phyloP scores from a whole-genome alignment of 2,888 invertebrate species.

The Acholoe squamosa region DNA sequence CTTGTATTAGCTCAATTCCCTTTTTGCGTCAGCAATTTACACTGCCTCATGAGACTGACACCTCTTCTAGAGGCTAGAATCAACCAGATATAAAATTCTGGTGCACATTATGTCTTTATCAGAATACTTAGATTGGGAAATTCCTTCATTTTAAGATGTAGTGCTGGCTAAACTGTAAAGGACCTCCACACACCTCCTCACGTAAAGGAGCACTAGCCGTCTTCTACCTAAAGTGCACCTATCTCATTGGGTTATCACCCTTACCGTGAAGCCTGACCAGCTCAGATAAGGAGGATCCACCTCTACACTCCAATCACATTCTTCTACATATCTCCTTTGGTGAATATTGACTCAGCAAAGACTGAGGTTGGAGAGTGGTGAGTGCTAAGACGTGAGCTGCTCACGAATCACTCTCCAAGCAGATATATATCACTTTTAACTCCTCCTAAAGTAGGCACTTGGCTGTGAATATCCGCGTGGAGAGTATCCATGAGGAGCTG shows the following conservation, averaged over 20 bases:
- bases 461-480: background rate
- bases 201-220: background rate
- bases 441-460: background rate
- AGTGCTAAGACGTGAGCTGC: conserved; percentile 12
- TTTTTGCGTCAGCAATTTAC: no score
- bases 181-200: no score
- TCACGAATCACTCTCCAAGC: conserved; percentile 13
- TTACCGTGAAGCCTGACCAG: background rate
- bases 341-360: background rate
- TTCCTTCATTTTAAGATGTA: no score
- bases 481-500: background rate
- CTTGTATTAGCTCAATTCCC: no score
- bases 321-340: background rate
- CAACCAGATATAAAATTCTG: no score
- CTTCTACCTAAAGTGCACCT: background rate
- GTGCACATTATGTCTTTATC: no score
- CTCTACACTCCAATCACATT: background rate
- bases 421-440: background rate
- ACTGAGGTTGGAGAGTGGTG: background rate
- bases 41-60: no score
- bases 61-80: no score
- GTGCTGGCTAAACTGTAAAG: no score
- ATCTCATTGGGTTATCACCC: conserved; percentile 28
- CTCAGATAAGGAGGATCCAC: conserved; percentile 15
- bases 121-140: no score